These are phyloP conservation scores for Serinus canaria DNA, from an alignment of 2,113 vertebrate species.

Conservation along the genomic window DNA sequence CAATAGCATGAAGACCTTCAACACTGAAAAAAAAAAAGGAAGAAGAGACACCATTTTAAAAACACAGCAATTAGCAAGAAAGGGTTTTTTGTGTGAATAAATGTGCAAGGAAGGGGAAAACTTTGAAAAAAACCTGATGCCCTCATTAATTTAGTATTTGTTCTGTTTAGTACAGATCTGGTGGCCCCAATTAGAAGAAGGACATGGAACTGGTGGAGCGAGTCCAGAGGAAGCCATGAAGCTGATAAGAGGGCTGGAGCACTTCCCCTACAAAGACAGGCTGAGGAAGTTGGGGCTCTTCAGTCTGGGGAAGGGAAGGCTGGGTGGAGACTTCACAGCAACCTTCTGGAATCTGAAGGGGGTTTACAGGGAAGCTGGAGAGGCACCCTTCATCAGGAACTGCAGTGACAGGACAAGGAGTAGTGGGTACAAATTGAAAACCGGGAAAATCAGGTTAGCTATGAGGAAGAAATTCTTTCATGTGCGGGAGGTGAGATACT, in stretches of 20 bases:
- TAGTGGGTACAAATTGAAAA: background rate
- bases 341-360: background rate
- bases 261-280: background rate
- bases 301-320: background rate
- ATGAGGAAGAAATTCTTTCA: background rate
- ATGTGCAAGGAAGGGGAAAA: background rate
- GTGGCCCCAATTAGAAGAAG: background rate
- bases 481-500: background rate
- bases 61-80: background rate
- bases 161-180: background rate
- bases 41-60: background rate
- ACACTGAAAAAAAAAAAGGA: conserved; percentile 71
- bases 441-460: background rate
- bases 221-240: background rate
- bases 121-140: accelerated
- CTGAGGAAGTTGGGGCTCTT: background rate
- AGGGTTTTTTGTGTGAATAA: background rate
- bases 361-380: background rate
- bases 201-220: background rate
- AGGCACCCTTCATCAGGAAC: background rate
- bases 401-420: background rate
- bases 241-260: background rate
- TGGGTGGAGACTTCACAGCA: background rate
- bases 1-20: conserved; percentile 95
- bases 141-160: background rate